phyloP scores from a whole-genome alignment of 2,113 vertebrate species.

The Petrocephalus microphthalmus region DNA sequence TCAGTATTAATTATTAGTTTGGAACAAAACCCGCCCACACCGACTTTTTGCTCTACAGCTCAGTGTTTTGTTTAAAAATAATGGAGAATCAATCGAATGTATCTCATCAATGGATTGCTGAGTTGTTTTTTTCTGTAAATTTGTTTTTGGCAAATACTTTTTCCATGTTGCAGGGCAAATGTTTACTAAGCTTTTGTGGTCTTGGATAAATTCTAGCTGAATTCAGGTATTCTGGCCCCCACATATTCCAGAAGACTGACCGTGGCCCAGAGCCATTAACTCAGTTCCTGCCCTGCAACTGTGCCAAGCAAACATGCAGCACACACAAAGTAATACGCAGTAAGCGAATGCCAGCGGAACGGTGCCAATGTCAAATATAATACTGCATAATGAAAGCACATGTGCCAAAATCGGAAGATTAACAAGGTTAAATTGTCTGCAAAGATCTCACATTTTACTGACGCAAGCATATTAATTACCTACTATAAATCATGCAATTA shows the following conservation, averaged over 20 bases:
- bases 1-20: not conserved
- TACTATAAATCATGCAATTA: not conserved
- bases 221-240: not conserved
- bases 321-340: not conserved
- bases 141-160: not conserved
- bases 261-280: not conserved
- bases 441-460: not conserved
- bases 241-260: not conserved
- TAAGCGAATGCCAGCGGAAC: not conserved
- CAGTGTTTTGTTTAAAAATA: not conserved
- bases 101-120: not conserved
- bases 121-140: not conserved
- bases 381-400: not conserved
- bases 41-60: not conserved
- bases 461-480: not conserved
- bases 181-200: not conserved
- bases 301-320: not conserved
- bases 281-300: not conserved
- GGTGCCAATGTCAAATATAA: not conserved
- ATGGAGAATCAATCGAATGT: not conserved
- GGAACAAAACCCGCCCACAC: not conserved
- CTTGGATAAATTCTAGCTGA: not conserved
- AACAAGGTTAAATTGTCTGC: not conserved
- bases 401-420: not conserved
- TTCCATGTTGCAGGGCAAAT: not conserved